A percentile compares a stretch with the other conserved stretches of the same genome.
Conservation (phyloP, 2,113 vertebrate genomes). For the Equus quagga region DNA sequence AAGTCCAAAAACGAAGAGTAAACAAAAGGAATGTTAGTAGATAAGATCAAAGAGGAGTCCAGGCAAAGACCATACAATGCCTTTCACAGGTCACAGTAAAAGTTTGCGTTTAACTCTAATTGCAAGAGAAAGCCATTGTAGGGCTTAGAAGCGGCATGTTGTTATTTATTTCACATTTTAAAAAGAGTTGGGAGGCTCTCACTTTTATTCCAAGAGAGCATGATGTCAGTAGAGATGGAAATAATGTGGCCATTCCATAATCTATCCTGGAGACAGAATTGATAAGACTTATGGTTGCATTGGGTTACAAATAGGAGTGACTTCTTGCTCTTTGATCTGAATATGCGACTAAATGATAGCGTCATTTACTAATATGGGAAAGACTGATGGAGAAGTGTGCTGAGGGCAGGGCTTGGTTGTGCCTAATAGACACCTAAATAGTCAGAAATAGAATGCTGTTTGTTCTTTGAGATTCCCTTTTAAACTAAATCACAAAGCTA, state of each 20-base stretch:
- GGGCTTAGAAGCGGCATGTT: background rate
- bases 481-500: background rate
- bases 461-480: background rate
- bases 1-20: background rate
- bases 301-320: background rate
- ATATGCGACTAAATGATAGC: background rate
- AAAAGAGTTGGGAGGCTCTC: background rate
- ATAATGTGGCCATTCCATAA: background rate
- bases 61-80: background rate
- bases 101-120: constrained; percentile 47
- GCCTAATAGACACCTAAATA: background rate
- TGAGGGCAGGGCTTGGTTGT: background rate
- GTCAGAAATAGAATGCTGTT: background rate
- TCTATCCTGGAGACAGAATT: background rate
- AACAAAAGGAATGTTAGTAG: background rate
- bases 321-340: background rate
- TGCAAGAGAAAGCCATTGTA: constrained; percentile 25
- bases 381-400: background rate
- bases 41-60: background rate
- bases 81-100: background rate
- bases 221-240: background rate
- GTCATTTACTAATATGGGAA: background rate
- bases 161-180: constrained; percentile 21
- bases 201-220: background rate
- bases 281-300: background rate